Percentiles rank a stretch among this genome's conserved stretches.
phyloP scores from a whole-genome alignment of 2,797 vertebrate species.

The Apodemus agrarius region DNA sequence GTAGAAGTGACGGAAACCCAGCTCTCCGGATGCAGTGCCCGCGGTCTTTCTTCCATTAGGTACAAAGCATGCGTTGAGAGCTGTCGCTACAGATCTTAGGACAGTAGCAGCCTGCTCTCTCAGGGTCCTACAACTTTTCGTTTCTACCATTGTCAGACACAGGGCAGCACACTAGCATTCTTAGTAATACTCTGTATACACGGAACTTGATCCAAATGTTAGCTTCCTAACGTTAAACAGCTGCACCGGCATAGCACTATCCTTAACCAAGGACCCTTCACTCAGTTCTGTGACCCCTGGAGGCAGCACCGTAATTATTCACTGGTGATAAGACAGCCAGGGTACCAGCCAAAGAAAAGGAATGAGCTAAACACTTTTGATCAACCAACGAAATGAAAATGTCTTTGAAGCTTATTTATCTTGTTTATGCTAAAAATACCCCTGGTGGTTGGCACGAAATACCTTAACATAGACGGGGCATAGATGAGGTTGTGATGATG shows the following conservation, averaged over 20 bases:
- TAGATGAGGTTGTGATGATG: background rate
- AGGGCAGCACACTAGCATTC: background rate
- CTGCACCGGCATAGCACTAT: background rate
- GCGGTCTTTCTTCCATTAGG: background rate
- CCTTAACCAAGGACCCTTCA: background rate
- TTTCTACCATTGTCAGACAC: background rate
- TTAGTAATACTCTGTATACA: background rate
- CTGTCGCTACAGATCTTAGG: background rate
- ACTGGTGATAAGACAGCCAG: background rate
- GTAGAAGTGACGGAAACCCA: background rate
- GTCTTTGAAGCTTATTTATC: too few relatives aligned
- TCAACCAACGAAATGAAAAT: constrained; percentile 30
- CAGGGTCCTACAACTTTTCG: background rate
- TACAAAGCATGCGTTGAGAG: background rate
- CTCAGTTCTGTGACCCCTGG: constrained; percentile 3
- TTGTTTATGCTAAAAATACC: too few relatives aligned
- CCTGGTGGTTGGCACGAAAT: too few relatives aligned
- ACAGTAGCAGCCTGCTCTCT: background rate
- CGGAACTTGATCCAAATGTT: background rate
- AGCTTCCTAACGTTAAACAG: constrained; percentile 24
- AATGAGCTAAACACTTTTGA: background rate
- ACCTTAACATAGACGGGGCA: background rate
- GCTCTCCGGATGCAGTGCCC: background rate
- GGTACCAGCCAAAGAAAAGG: background rate
- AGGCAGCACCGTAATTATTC: background rate